Evolutionary conservation across 2,888 invertebrate genomes (phyloP), one percentile per base, ranked within the genome.

Genomic region (Steinernema scapterisci): DNA sequence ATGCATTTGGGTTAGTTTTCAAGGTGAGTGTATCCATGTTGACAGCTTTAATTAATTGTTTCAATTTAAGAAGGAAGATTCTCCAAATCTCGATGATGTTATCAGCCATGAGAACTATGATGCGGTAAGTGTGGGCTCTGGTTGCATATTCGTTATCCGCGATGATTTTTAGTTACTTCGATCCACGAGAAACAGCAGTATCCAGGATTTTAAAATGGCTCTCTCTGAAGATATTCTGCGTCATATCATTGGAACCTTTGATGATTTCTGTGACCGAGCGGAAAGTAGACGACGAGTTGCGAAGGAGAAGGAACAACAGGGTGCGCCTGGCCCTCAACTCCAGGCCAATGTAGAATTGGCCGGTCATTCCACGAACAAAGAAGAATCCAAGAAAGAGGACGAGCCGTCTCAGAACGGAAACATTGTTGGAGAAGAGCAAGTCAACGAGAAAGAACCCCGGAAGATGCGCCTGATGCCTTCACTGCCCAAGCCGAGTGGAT

Each of bases 221-320:
- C 11, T 63, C 6, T 63, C 63, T 5, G 63, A 63, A 16, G 63
- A 63, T 16, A 63, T 63, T 63, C 31, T 63, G 5, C 23, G 25
- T 6, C 27, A 63, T 13, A 25, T 63, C 19, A 6, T 63, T 6
- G 6, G 9, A 9, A 31, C 23, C 38, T 63, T 63, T 19, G 63
- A 63, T n/a, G 63, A 25, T 1, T 63, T 27, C 63, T 11, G 23
- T 13, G 63, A 31, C 23, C 9, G 63, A 31, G 16, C 16, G 27
- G 25, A 63, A 31, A n/a, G 9, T 16, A 27, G 63, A 27, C 63
- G 63, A 1, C 21, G 38, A 31, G 3, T 38, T n/a, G 63, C 63
- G 13, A 16, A 63, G 31, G 63, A 63, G 38, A 13, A 63, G 13
- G 23, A 54, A 54, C 3, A 54, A 16, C 48, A 2, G 3, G 19